These are phyloP conservation scores for Homalodisca vitripennis DNA, from an alignment of 1,140 invertebrate species.

Conservation along the genomic window DNA sequence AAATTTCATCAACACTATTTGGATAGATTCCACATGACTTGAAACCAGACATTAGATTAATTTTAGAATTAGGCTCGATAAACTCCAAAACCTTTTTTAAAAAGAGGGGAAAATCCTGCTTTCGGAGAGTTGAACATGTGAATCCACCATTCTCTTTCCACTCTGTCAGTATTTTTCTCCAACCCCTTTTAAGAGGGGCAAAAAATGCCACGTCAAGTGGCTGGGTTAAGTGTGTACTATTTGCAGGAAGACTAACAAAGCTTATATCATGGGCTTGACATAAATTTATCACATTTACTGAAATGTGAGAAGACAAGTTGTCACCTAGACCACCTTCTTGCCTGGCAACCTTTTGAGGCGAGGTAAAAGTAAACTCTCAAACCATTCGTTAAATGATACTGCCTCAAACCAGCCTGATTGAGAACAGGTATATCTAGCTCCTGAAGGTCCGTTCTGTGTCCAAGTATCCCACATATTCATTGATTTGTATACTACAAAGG, in stretches of 20 bases:
- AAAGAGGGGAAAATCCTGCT: background rate
- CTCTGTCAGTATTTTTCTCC: background rate
- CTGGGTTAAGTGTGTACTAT: background rate
- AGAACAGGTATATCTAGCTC: slow-evolving; percentile 42
- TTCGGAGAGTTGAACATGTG: background rate
- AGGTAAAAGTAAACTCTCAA: slow-evolving; percentile 40
- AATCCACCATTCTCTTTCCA: background rate
- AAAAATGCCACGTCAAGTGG: no score
- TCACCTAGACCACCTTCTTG: slow-evolving; percentile 46
- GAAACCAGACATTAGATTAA: background rate
- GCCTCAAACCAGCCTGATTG: slow-evolving; percentile 46
- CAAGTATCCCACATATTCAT: slow-evolving; percentile 45
- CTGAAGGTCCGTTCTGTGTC: slow-evolving; percentile 43
- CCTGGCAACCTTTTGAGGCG: slow-evolving; percentile 41
- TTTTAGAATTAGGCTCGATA: background rate
- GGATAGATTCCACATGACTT: background rate
- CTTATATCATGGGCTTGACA: slow-evolving; percentile 5
- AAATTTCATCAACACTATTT: background rate
- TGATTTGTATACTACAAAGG: slow-evolving; percentile 48
- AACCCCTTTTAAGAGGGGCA: background rate
- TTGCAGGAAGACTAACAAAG: background rate
- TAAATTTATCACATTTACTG: slow-evolving; percentile 16
- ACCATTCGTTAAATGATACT: slow-evolving; percentile 45
- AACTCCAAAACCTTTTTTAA: no score
- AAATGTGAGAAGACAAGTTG: slow-evolving; percentile 46